A percentile compares a stretch with the other conserved stretches of the same genome.
These are phyloP conservation scores for Exaiptasia diaphana DNA, from an alignment of 64 coral and sea anemone genomes.

Conservation along the genomic window DNA sequence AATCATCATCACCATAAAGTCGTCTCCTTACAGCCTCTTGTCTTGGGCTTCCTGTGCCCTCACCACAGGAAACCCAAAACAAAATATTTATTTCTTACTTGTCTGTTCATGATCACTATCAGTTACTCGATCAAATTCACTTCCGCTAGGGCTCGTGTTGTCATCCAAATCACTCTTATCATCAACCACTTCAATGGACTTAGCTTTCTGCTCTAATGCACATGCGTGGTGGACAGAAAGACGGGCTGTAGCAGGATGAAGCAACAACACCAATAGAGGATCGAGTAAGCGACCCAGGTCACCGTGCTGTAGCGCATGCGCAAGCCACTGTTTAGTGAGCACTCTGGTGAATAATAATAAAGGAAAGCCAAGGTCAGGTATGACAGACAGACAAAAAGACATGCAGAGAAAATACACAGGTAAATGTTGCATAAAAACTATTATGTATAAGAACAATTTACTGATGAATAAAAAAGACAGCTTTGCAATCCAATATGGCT, in stretches of 20 bases:
- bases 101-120: background rate
- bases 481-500: too few relatives aligned
- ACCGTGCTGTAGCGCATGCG: slow-evolving; percentile 87
- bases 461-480: too few relatives aligned
- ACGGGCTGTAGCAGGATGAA: slow-evolving; percentile 84
- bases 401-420: too few relatives aligned
- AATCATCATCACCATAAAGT: too few relatives aligned
- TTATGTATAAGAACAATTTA: too few relatives aligned
- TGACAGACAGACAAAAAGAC: too few relatives aligned
- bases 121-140: background rate
- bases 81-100: too few relatives aligned
- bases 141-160: background rate
- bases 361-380: background rate
- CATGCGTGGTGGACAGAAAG: slow-evolving; percentile 71
- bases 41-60: too few relatives aligned
- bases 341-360: slow-evolving; percentile 51
- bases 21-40: too few relatives aligned
- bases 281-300: slow-evolving; percentile 95
- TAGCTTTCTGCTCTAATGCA: background rate
- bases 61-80: too few relatives aligned
- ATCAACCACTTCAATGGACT: background rate
- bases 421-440: too few relatives aligned
- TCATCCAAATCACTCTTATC: background rate
- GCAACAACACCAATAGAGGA: slow-evolving; percentile 72
- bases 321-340: slow-evolving; percentile 79